Base-by-base conservation (phyloP, 2,797 vertebrate species). In the Clarias platycephalus region DNA sequence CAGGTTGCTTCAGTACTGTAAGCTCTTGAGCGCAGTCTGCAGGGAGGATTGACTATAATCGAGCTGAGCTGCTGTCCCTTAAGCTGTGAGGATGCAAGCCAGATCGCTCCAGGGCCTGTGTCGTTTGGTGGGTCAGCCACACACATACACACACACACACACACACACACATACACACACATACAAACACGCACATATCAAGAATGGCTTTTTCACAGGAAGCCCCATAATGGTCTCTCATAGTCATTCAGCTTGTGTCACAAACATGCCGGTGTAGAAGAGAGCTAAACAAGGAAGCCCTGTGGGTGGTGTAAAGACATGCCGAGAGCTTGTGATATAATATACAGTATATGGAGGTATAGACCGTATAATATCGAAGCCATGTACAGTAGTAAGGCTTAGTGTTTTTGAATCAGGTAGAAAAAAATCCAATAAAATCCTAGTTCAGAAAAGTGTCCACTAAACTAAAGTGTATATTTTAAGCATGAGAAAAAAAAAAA, bases 111-210 rank as follows among this genome's bases (percentile, higher is more conserved):
- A 72, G 76, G 81, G 85, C 57, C 58, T 74, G 83, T 82, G 89
- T 91, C 90, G 92, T 93, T 92, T 92, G 92, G 92, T 90, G 90
- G 93, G 93, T 93, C 94, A 95, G 92, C 91, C 91, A 84, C 87
- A 91, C 28, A 78, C 28, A 85, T 58, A 87, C 60, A 58, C 34
- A 75, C 31, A 67, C 78, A 77, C 53, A 58, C n/a, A 82, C 34
- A 85, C 62, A 80, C 44, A 74, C 28, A 31, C 82, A 79, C 64
- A 80, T 31, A 74, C 28, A 31, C 72, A 79, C 64, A 40, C 49
- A 40, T 7, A 20, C 44, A 76, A 5, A 62, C 57, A 83, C 26
- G 49, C 74, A 85, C n/a, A 68, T 49, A 49, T 49, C 44, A 49
- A 49, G 44, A 26, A 55, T 57, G 74, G 64, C 55, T 70, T 80